Evolutionary conservation across 2,797 vertebrate species (phyloP), one percentile per base, ranked within the genome.

Genomic region (Myotis daubentonii): DNA sequence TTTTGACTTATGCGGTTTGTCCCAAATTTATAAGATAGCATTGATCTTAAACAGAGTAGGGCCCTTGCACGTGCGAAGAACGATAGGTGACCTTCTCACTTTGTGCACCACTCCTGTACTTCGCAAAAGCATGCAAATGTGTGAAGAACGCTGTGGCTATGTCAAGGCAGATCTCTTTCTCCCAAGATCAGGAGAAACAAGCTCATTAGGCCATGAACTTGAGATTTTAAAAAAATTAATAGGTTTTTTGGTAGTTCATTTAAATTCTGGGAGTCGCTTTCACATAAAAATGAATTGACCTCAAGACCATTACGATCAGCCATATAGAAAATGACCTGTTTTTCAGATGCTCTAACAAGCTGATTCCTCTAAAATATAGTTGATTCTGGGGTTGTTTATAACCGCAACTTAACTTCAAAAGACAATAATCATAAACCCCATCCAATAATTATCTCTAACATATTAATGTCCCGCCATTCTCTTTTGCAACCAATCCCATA

Each of bases 331-430:
- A 91, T 80, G 25, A 78, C 33, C 11, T 49, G 25, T 79, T 23
- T 47, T 30, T 82, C 33, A 49, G 20, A 28, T 87, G 8, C 36
- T 71, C 44, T 65, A 62, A 65, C 17, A 87, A 93, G 86, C 41
- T 17, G 23, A 65, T 85, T 84, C 17, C 53, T 60, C 44, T 91
- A 78, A 91, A 96, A 83, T 87, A 12, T 41, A 76, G 28, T 84
- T 92, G 44, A 83, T 82, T 93, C 66, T 60, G 28, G 62, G 23
- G 6, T 91, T 92, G 25, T 85, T 80, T 60, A n/a, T 74, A 78
- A 57, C 7, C 19, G 82, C 36, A 80, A 10, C 3, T 53, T 65
- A 51, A 23, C 53, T 83, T 84, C 15, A 82, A 82, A 86, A 57
- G 30, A 30, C 12, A 89, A 80, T 71, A 82, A 53, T 22, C 72